phyloP scores from a whole-genome alignment of 2,797 vertebrate genomes.

The Phoxinus dragarum region DNA sequence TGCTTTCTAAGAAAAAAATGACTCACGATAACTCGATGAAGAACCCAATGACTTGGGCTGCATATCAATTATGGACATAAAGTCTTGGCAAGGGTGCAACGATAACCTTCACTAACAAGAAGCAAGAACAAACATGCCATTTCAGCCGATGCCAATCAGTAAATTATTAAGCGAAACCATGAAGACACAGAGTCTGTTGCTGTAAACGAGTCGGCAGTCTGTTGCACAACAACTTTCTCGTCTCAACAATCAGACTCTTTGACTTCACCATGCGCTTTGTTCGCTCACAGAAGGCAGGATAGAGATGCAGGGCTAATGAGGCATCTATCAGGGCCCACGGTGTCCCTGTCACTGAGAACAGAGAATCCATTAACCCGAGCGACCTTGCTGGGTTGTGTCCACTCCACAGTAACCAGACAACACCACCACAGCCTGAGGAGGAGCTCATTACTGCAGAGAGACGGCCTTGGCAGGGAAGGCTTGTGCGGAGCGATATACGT shows the following conservation, averaged over 20 bases:
- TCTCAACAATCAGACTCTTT: constrained; percentile 22
- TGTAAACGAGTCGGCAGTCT: constrained; percentile 14
- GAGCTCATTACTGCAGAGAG: constrained; percentile 43
- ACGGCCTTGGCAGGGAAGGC: background rate
- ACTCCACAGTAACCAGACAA: constrained; percentile 35
- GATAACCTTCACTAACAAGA: constrained; percentile 22
- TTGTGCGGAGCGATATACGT: background rate
- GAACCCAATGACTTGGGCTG: background rate
- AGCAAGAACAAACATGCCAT: constrained; percentile 44
- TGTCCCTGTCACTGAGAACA: constrained; percentile 52
- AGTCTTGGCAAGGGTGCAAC: constrained; percentile 21
- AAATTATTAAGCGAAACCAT: constrained; percentile 26
- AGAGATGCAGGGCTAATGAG: constrained; percentile 52
- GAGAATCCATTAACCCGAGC: constrained; percentile 57
- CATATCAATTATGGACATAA: constrained; percentile 2
- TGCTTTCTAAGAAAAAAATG: constrained; percentile 8
- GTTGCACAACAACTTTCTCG: constrained; percentile 28
- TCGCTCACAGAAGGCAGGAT: constrained; percentile 7
- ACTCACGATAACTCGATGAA: background rate
- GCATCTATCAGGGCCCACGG: constrained; percentile 48
- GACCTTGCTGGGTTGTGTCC: constrained; percentile 51
- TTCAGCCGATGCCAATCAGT: constrained; percentile 26
- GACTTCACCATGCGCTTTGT: constrained; percentile 5
- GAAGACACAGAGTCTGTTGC: constrained; percentile 30
- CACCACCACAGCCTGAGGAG: constrained; percentile 14